phyloP scores from a whole-genome alignment of 2,797 vertebrate genomes.

The Acipenser oxyrinchus region DNA sequence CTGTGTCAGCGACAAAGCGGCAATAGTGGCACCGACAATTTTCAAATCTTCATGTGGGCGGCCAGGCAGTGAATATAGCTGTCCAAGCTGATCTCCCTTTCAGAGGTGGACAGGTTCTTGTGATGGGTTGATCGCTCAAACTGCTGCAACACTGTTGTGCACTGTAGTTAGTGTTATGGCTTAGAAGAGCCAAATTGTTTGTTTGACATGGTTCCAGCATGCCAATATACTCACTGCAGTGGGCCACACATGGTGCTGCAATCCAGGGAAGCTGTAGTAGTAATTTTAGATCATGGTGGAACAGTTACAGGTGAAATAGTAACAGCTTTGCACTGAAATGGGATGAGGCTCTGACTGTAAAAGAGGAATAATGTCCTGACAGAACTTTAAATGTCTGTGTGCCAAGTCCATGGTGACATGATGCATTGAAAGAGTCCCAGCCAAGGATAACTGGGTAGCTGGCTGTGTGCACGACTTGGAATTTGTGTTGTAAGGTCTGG shows the following conservation, averaged over 20 bases:
- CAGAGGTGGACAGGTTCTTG: constrained; percentile 7
- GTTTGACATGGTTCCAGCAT: constrained; percentile 4
- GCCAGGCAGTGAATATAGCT: constrained; percentile 6
- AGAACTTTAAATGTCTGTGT: no score
- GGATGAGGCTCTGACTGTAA: background rate
- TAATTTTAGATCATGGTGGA: constrained; percentile 9
- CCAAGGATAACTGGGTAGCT: no score
- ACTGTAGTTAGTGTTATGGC: constrained; percentile 6
- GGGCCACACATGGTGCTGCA: no score
- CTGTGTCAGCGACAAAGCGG: no score
- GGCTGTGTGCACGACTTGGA: no score
- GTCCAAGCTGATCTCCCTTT: constrained; percentile 7
- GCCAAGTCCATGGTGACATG: no score
- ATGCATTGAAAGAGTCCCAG: no score
- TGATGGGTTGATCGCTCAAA: constrained; percentile 10
- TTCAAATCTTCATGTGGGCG: constrained; percentile 2
- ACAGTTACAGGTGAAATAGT: background rate
- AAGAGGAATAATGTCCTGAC: background rate
- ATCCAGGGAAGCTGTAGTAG: background rate
- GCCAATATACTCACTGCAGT: constrained; percentile 1
- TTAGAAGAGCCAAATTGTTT: background rate
- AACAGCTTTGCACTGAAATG: background rate
- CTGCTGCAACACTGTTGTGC: background rate
- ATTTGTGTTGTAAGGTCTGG: no score
- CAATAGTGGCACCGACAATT: background rate